These are phyloP conservation scores for Balaeniceps rex DNA, from an alignment of 2,113 vertebrate species.

Conservation along the genomic window DNA sequence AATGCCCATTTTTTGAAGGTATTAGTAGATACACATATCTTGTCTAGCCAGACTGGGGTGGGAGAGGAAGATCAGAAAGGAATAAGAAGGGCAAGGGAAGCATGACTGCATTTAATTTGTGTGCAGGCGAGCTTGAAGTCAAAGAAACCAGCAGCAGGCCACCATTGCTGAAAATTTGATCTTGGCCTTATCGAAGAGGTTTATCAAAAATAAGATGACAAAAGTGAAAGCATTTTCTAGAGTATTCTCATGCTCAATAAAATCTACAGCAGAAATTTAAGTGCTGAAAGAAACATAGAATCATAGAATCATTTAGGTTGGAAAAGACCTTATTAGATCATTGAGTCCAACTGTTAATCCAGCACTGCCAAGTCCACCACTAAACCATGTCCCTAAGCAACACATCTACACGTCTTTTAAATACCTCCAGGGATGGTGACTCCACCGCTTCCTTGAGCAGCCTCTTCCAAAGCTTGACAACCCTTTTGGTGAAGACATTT, in stretches of 20 bases:
- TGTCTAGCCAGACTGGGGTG: background rate
- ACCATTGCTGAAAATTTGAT: background rate
- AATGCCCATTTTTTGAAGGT: background rate
- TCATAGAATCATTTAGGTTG: background rate
- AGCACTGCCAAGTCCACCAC: background rate
- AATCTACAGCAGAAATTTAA: background rate
- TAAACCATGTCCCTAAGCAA: background rate
- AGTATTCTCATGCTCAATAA: background rate
- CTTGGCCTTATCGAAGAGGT: background rate
- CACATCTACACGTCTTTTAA: background rate
- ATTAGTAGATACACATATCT: background rate
- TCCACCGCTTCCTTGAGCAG: background rate
- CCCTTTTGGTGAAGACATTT: no score
- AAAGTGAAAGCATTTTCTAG: background rate
- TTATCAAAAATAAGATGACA: background rate
- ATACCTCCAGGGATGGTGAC: background rate
- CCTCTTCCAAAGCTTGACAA: no score
- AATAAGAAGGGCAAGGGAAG: background rate
- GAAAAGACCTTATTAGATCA: background rate
- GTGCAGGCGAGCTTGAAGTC: background rate
- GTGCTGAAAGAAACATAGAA: background rate
- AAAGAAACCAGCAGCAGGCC: background rate
- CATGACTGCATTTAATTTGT: background rate
- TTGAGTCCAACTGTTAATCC: background rate
- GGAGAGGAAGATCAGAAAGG: background rate